These are phyloP conservation scores for Micromys minutus DNA, from an alignment of 2,113 vertebrate species.

Conservation along the genomic window DNA sequence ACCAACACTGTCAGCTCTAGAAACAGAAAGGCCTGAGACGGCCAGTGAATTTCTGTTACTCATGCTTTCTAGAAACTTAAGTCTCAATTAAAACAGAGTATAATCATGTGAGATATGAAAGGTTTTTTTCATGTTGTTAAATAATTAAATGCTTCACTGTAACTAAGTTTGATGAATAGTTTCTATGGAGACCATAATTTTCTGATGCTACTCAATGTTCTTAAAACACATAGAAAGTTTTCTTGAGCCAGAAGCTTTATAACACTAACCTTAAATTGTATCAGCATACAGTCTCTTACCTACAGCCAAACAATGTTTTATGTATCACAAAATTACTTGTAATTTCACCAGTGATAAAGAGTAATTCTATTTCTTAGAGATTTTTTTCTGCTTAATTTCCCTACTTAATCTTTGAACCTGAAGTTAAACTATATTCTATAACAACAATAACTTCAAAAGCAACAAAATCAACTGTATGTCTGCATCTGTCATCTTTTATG, in stretches of 20 bases:
- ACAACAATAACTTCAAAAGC: background rate
- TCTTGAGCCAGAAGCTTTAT: background rate
- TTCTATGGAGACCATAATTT: background rate
- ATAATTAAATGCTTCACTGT: background rate
- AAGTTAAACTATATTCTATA: background rate
- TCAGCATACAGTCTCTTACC: background rate
- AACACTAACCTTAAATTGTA: background rate
- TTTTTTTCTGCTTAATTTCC: background rate
- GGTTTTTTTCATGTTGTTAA: background rate
- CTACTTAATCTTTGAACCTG: background rate
- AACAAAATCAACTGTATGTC: background rate
- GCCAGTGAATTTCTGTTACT: background rate
- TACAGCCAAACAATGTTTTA: background rate
- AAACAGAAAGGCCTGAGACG: background rate
- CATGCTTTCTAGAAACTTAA: conserved; percentile 37
- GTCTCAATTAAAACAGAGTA: background rate
- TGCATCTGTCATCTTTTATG: background rate
- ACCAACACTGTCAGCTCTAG: background rate
- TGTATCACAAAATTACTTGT: background rate
- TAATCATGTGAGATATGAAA: background rate
- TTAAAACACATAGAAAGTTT: background rate
- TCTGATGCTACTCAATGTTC: background rate
- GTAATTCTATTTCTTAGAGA: background rate
- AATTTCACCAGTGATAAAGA: background rate
- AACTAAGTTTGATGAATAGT: background rate